These are phyloP conservation scores for Ciona savignyi DNA, from an alignment of 23 tunicate species.

Conservation along the genomic window DNA sequence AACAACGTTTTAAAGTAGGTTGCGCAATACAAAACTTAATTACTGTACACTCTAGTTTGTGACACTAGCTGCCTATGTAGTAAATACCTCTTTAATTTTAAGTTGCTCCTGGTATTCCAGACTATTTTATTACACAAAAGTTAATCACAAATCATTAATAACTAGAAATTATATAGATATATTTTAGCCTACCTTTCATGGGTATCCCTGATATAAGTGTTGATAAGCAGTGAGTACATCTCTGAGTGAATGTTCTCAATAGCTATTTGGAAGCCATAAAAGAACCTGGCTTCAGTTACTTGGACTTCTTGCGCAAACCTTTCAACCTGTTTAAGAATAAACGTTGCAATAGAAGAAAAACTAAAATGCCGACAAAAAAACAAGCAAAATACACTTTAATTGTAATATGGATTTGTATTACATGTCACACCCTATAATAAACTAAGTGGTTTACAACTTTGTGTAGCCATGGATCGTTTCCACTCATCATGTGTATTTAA, in stretches of 20 bases:
- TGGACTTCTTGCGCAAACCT: slow-evolving; percentile 89
- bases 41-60: too few species aligned
- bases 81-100: too few species aligned
- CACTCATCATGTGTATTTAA: neutral
- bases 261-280: slow-evolving; percentile 95
- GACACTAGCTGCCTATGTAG: neutral
- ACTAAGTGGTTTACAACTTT: too few species aligned
- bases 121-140: too few species aligned
- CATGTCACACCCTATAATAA: neutral
- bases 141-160: too few species aligned
- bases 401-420: neutral
- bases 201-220: slow-evolving; percentile 83
- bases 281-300: slow-evolving; percentile 85
- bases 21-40: too few species aligned
- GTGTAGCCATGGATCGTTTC: neutral
- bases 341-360: too few species aligned
- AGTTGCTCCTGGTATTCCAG: too few species aligned
- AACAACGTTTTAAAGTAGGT: too few species aligned
- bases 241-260: slow-evolving; percentile 93
- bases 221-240: slow-evolving; percentile 87
- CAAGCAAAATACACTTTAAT: neutral
- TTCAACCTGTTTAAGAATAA: slow-evolving; percentile 45
- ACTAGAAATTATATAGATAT: neutral
- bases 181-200: slow-evolving; percentile 57
- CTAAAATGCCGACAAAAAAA: too few species aligned